These are phyloP conservation scores for Aethina tumida DNA, from an alignment of 1,140 invertebrate species.

Conservation along the genomic window DNA sequence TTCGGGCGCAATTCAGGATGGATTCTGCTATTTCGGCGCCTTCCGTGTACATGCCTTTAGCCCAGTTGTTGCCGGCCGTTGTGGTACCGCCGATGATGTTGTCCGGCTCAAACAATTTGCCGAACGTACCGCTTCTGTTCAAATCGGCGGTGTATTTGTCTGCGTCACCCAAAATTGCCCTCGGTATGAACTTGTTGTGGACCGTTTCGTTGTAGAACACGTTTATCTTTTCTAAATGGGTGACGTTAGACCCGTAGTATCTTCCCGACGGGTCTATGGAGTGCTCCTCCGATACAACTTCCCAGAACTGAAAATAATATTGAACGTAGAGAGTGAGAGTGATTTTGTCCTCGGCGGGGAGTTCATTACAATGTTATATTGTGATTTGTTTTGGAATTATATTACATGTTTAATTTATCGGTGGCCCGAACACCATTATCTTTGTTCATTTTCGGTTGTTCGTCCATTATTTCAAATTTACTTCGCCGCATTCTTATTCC, in stretches of 20 bases:
- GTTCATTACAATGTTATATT: too few relatives aligned
- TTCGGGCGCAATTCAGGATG: conserved; percentile 51
- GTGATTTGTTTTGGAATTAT: too few relatives aligned
- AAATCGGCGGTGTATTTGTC: conserved; percentile 83
- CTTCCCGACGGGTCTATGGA: conserved; percentile 81
- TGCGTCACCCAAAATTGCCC: conserved; percentile 78
- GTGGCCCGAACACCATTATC: too few relatives aligned
- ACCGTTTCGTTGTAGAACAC: conserved; percentile 88
- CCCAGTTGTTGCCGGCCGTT: conserved; percentile 71
- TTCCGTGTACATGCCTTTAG: conserved; percentile 59
- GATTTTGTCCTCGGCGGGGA: too few relatives aligned
- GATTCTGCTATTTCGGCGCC: conserved; percentile 47
- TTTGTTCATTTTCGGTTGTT: too few relatives aligned
- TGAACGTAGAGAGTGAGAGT: neutral
- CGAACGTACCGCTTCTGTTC: conserved; percentile 64
- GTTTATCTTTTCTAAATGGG: conserved; percentile 83
- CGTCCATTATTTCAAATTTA: too few relatives aligned
- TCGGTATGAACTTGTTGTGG: conserved; percentile 80
- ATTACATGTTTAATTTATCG: neutral
- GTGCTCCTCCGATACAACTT: conserved; percentile 75
- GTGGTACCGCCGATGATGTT: conserved; percentile 65
- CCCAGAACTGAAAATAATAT: conserved; percentile 58
- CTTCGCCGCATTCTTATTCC: too few relatives aligned
- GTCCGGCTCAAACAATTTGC: conserved; percentile 69
- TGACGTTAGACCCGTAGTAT: conserved; percentile 76